Conservation (phyloP, 2,113 vertebrate genomes). For the Emydura subglobosa region DNA sequence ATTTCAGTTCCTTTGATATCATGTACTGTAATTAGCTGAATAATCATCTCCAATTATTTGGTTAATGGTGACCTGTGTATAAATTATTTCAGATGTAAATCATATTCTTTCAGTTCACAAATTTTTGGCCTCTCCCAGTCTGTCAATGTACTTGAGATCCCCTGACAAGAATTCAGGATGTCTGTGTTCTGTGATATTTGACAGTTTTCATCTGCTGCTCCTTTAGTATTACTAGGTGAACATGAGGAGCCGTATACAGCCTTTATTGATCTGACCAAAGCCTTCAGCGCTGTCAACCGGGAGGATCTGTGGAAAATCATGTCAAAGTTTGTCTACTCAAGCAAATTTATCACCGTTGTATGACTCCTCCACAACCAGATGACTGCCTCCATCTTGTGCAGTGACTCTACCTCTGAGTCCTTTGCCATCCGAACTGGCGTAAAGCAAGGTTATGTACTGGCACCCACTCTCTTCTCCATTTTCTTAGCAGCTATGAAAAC, state of each 20-base stretch:
- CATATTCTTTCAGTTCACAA: constrained; percentile 1
- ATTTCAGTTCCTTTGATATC: constrained; percentile 67
- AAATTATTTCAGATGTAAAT: constrained; percentile 54
- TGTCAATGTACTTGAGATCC: background rate
- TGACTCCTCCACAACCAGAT: too few species aligned
- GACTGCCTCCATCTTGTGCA: too few species aligned
- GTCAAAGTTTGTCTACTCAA: too few species aligned
- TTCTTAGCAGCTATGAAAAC: too few species aligned
- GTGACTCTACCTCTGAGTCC: too few species aligned
- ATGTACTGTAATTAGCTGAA: constrained; percentile 64
- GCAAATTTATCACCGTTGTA: too few species aligned
- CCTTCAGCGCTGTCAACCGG: accelerated
- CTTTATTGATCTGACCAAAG: background rate
- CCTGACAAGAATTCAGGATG: background rate
- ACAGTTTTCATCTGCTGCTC: accelerated
- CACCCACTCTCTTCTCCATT: too few species aligned
- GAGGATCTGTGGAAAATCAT: background rate
- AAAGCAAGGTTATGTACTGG: too few species aligned
- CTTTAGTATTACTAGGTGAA: background rate
- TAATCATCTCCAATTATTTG: constrained; percentile 74
- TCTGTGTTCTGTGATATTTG: background rate
- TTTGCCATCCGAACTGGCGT: too few species aligned
- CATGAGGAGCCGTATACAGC: too few species aligned
- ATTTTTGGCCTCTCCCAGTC: constrained; percentile 28
- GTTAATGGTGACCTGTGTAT: constrained; percentile 30